Conservation (phyloP, 2,797 vertebrate genomes). For the Serranus cabrilla region DNA sequence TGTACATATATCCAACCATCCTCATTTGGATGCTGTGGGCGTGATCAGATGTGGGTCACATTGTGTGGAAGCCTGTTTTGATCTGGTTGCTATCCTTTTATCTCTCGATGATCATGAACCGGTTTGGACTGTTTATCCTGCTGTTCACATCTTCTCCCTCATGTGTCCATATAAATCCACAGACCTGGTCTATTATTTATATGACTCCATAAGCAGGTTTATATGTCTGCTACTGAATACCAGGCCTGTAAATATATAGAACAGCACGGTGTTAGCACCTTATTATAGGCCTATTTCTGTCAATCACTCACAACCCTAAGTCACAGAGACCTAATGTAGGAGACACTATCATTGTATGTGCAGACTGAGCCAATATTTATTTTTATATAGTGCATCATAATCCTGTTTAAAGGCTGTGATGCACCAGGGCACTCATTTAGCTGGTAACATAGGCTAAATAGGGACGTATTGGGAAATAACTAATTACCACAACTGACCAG, state of each 20-base stretch:
- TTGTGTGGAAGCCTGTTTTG: not conserved
- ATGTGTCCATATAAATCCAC: not conserved
- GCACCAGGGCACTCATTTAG: slow-evolving; percentile 9
- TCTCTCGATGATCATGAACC: slow-evolving; percentile 1
- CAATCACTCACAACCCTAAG: slow-evolving; percentile 10
- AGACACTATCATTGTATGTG: not conserved
- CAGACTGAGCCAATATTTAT: slow-evolving; percentile 32
- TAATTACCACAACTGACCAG: not conserved
- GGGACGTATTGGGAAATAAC: not conserved
- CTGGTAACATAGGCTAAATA: slow-evolving; percentile 39
- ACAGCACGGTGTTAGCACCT: slow-evolving; percentile 14
- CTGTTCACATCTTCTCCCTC: not conserved
- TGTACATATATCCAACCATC: not conserved
- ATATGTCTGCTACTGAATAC: slow-evolving; percentile 6
- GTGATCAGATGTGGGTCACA: slow-evolving; percentile 36
- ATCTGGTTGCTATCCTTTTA: not conserved
- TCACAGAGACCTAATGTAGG: slow-evolving; percentile 4
- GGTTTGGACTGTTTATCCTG: not conserved
- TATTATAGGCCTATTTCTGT: slow-evolving; percentile 24
- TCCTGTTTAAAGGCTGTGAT: slow-evolving; percentile 28
- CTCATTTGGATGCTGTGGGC: not conserved
- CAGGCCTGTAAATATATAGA: slow-evolving; percentile 20
- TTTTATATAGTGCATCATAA: slow-evolving; percentile 51
- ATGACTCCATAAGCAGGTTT: not conserved
- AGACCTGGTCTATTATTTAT: not conserved